Evolutionary conservation across 2,888 invertebrate genomes (phyloP).

Genomic region (Zaprionus lineosus): DNA sequence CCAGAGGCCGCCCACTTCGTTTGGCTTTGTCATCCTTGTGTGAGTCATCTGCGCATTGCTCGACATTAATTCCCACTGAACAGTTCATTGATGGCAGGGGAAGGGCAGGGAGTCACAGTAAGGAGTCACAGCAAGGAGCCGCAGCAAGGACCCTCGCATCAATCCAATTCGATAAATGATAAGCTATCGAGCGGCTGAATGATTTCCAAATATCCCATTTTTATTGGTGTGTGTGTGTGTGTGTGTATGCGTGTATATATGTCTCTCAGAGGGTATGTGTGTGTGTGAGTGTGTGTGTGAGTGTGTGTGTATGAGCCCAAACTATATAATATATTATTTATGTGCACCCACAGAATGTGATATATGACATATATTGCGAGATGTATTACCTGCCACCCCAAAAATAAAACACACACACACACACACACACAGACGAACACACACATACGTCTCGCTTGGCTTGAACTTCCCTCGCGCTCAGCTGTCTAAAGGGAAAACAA

Average conservation of each 20-base stretch:
- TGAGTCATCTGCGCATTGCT: constrained; percentile 50
- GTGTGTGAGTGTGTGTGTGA: background rate
- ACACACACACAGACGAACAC: background rate
- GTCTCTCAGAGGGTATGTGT: no score
- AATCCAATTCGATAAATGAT: constrained; percentile 7
- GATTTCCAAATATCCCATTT: constrained; percentile 8
- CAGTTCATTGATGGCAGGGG: background rate
- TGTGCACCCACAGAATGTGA: constrained; percentile 20
- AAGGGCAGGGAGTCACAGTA: no score
- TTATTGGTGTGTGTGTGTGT: background rate
- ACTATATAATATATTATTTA: constrained; percentile 2
- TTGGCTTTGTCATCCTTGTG: constrained; percentile 32
- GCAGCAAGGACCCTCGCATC: constrained; percentile 3
- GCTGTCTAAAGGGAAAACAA: no score
- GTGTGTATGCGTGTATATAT: background rate
- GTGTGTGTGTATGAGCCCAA: constrained; percentile 7
- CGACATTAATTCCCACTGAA: no score
- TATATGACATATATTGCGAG: constrained; percentile 56
- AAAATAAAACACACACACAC: constrained; percentile 49
- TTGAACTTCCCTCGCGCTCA: constrained; percentile 52
- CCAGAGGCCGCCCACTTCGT: no score
- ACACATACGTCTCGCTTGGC: constrained; percentile 17
- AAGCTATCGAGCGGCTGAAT: constrained; percentile 3
- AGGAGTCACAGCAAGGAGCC: background rate
- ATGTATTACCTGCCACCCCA: constrained; percentile 68